phyloP scores from a whole-genome alignment of 2,113 vertebrate species.

The Columba janthina region DNA sequence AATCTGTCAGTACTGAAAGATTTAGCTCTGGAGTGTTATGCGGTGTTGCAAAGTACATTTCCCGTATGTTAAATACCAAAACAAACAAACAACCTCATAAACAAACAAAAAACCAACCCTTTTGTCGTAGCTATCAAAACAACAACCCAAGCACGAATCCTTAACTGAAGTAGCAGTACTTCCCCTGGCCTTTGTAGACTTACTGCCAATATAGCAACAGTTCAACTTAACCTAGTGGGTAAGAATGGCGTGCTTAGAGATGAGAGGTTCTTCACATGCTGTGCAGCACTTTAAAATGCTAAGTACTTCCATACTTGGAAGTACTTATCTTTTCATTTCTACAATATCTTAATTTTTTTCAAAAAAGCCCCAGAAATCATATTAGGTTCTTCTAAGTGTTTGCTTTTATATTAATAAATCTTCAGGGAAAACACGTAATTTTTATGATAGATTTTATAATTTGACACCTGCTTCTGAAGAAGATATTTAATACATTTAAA shows the following conservation, averaged over 20 bases:
- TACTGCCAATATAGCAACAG: neutral
- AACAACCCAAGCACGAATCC: neutral
- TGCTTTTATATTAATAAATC: slow-evolving; percentile 43
- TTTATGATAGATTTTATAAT: slow-evolving; percentile 21
- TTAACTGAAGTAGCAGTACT: neutral
- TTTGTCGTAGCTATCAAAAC: neutral
- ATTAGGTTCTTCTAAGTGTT: neutral
- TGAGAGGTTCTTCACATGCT: slow-evolving; percentile 37
- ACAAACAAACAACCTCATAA: neutral
- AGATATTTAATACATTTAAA: neutral
- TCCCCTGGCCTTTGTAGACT: neutral
- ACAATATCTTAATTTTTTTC: slow-evolving; percentile 4
- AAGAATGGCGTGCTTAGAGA: slow-evolving; percentile 12
- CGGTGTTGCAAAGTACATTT: neutral
- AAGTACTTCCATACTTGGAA: slow-evolving; percentile 12
- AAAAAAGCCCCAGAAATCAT: neutral
- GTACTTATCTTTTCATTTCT: slow-evolving; percentile 14
- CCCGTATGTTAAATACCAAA: neutral
- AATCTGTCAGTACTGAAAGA: neutral
- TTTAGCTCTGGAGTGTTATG: neutral
- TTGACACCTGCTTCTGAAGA: slow-evolving; percentile 15
- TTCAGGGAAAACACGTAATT: neutral
- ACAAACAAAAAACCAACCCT: fast-evolving
- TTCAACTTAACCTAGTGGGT: neutral
- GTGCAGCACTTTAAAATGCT: slow-evolving; percentile 20